Evolutionary conservation across 1,140 invertebrate species (phyloP), one percentile per base, ranked within the genome.

Genomic region (Pseudomyrmex dendroicus): DNA sequence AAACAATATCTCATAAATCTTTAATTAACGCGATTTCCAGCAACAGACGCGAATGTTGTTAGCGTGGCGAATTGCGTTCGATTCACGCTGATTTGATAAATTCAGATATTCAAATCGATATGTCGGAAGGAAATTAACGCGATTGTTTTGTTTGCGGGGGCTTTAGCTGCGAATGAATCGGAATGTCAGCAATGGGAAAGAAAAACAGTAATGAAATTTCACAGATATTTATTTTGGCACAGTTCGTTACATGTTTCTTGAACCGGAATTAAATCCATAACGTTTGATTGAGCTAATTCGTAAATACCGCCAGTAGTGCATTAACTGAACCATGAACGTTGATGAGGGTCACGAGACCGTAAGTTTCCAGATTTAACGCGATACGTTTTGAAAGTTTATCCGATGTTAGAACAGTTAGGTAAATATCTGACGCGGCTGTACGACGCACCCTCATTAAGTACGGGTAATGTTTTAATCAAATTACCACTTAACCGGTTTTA

Each of bases 251-350:
- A 48, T 70, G 52, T 17, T 68, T 25, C 64, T 70, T 78, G 20
- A 68, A 78, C 15, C 15, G 48, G 64, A 78, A 78, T 78, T 78
- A 70, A 78, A 68, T 46, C 15, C 56, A 44, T 68, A 78, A 70
- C 52, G 48, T 78, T 20, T 50, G 64, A 78, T 78, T 78, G 76
- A 20, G 20, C 35, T 68, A 78, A 78, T 50, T 78, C 76, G 15
- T 46, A 56, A n/a, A 56, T 46, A 76, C 7, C 35, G 35, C 5
- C 22, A 66, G 73, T 57, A 68, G 35, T 44, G 35, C 12, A 54
- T 46, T 48, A 67, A 56, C 35, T 77, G 13, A 78, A 78, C 74
- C 52, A 52, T 56, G 57, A 78, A 48, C 25, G 50, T 77, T 67
- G 63, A 66, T 77, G 62, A 15, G 17, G 63, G 63, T 48, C 63